Conservation (phyloP, 2,797 vertebrate species). For the Salmo trutta region DNA sequence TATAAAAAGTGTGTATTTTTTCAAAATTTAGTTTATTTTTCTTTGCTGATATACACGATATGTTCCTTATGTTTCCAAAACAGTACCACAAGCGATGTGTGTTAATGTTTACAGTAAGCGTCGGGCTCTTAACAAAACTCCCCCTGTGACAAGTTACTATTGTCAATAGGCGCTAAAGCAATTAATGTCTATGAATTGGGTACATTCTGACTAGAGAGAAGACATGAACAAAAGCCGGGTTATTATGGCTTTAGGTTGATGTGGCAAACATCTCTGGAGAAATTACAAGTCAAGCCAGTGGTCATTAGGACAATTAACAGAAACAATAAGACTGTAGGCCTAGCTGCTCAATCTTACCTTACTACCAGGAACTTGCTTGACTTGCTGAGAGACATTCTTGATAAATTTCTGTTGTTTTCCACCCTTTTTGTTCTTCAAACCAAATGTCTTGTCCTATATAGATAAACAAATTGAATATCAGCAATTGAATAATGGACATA, state of each 20-base stretch:
- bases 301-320: not conserved
- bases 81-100: too few species aligned
- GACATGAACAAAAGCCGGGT: too few species aligned
- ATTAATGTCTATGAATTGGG: too few species aligned
- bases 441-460: conserved; percentile 94
- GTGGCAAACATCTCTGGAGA: too few species aligned
- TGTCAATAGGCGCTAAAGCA: too few species aligned
- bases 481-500: not conserved
- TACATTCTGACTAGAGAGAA: too few species aligned
- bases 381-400: conserved; percentile 95
- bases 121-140: too few species aligned
- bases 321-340: not conserved
- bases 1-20: not conserved
- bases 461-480: conserved; percentile 12
- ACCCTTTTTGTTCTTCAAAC: conserved; percentile 98
- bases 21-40: not conserved
- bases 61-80: too few species aligned
- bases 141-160: too few species aligned
- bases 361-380: conserved; percentile 78
- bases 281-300: too few species aligned
- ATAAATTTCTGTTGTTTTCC: conserved; percentile 98
- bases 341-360: not conserved
- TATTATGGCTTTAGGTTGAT: too few species aligned
- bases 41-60: not conserved
- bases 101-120: too few species aligned